These are phyloP conservation scores for Limnephilus auricula DNA, from an alignment of 2,888 invertebrate genomes.

Conservation along the genomic window DNA sequence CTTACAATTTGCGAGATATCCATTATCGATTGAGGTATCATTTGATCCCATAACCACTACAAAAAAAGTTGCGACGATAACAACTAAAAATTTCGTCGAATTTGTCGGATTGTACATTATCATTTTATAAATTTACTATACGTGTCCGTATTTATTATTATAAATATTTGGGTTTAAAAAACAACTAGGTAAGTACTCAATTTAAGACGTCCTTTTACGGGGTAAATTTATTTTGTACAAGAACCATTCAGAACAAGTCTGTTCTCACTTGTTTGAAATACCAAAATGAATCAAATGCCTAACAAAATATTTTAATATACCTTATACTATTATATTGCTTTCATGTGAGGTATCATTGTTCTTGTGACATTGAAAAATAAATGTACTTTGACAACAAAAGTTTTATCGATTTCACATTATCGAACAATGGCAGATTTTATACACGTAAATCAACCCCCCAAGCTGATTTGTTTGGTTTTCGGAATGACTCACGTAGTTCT, in stretches of 20 bases:
- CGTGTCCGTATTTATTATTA: neutral
- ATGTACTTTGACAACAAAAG: neutral
- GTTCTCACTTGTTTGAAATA: neutral
- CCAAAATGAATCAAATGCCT: neutral
- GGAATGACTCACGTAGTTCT: too few relatives aligned
- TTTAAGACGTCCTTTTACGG: neutral
- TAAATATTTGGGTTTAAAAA: neutral
- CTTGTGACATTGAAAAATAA: slow-evolving; percentile 18
- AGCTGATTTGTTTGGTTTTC: too few relatives aligned
- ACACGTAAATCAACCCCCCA: neutral
- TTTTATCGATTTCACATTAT: neutral
- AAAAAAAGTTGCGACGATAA: neutral
- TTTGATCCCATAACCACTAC: neutral
- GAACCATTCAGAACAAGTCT: neutral
- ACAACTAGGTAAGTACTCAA: neutral
- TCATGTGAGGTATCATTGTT: neutral
- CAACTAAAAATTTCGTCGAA: neutral
- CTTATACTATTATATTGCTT: too few relatives aligned
- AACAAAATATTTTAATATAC: neutral
- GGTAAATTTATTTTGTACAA: neutral
- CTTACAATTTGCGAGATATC: neutral
- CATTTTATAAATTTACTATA: neutral
- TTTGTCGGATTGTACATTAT: neutral
- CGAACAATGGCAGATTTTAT: neutral
- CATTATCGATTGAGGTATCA: neutral